Base-by-base conservation (phyloP, 2,797 vertebrate species). In the Acipenser transmontanus region DNA sequence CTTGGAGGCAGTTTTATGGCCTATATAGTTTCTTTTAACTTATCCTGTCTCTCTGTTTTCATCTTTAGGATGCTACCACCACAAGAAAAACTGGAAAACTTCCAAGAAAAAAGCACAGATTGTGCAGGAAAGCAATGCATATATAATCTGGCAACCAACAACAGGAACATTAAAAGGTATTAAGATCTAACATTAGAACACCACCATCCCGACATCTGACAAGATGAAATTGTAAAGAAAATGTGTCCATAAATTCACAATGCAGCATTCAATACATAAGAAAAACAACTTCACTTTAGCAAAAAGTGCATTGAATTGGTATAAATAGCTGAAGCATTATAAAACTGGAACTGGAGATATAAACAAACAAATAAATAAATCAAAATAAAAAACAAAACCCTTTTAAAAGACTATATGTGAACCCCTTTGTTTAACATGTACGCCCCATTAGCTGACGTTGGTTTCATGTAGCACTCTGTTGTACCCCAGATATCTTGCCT, bases 161-260 rank as follows among this genome's bases (percentile, higher is more conserved):
- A 77, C 72, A 86, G 67, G 70, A 83, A 82, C 78, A 83, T 82
- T 66, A 90, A 82, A 83, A 85, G 92, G 94, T 96, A 34, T 34
- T 34, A 81, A 92, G 85, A 34, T 34, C 34, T 34, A 34, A 34
- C 34, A 34, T 34, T 34, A 34, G 34, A 34, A 34, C 34, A 34
- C 34, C 34, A 34, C 34, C 76, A 68, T 14, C 17, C 63, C 5
- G 66, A 54, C 52, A 54, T 54, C n/a, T 54, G 2, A 9, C n/a
- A n/a, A 54, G 8, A n/a, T 54, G 52, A n/a, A 9, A 54, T 54
- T 54, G 8, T 9, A 54, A 54, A n/a, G 3, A 54, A 54, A 54
- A 54, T 5, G 7, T 54, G 34, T 34, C 34, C 34, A 34, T 34
- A 34, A 34, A 34, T 34, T 34, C 34, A 34, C 34, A 34, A 34